These are phyloP conservation scores for Pangasius mekongensis DNA, from an alignment of 2,797 vertebrate species.

Conservation along the genomic window DNA sequence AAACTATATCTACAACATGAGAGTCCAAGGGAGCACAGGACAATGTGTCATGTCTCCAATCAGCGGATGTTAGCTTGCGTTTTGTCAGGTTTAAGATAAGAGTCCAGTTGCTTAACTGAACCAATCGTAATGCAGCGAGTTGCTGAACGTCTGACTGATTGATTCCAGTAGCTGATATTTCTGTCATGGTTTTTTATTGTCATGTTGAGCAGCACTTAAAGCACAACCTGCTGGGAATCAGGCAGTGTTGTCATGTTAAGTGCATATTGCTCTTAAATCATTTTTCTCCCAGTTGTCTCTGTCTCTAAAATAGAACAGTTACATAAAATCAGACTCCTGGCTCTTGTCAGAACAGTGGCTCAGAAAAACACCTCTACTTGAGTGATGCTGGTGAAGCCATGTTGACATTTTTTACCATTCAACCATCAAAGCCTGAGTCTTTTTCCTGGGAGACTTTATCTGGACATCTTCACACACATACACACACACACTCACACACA, in stretches of 20 bases:
- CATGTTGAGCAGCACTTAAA: background rate
- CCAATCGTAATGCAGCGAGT: background rate
- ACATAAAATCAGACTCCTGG: constrained; percentile 22
- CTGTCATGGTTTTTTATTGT: background rate
- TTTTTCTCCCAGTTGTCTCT: constrained; percentile 1
- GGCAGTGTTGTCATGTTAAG: constrained; percentile 18
- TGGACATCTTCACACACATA: constrained; percentile 36
- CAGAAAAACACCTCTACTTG: constrained; percentile 52
- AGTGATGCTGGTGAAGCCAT: constrained; percentile 64
- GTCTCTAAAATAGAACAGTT: constrained; percentile 45
- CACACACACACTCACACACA: constrained; percentile 26
- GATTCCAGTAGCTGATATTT: constrained; percentile 19
- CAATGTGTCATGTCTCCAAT: constrained; percentile 45
- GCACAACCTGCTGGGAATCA: background rate
- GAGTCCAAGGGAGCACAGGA: constrained; percentile 39
- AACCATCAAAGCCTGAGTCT: constrained; percentile 64
- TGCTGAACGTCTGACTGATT: constrained; percentile 11
- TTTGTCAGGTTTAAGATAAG: constrained; percentile 43
- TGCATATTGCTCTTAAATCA: constrained; percentile 26
- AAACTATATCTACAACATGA: constrained; percentile 45
- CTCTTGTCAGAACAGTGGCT: constrained; percentile 39
- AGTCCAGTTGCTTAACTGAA: constrained; percentile 36
- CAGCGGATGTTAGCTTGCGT: constrained; percentile 16
- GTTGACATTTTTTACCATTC: constrained; percentile 65
- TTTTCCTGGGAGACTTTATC: constrained; percentile 64